Evolutionary conservation across 2,888 invertebrate species (phyloP), one percentile per base, ranked within the genome.

Genomic region (Trichogramma dendrolimi): DNA sequence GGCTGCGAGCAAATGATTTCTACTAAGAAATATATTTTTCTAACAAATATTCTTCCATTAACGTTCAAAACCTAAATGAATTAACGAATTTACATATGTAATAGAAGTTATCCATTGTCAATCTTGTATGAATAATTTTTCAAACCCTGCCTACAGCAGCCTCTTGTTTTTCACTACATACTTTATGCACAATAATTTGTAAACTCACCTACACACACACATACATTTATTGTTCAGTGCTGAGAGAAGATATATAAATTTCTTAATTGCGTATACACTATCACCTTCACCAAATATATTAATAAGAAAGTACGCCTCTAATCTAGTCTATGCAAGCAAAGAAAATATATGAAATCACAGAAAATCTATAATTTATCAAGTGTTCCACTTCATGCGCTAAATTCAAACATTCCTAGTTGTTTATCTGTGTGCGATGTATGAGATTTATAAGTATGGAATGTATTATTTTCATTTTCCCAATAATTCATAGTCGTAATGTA

Each of bases 391-490:
- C 58, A 60, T 60, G 58, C 41, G 50, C 60, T 63, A 64, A 67
- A 65, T 65, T 66, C 67, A 64, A 72, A 71, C 71, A 71, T 74
- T 73, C 71, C 73, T 72, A 70, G 71, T 69, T 70, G 70, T 72
- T 72, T 69, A 60, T 69, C 69, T 67, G 69, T 61, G 55, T 54
- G 63, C 49, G 44, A 61, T 60, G 40, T 58, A 60, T 46, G n/a
- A 55, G 14, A 51, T 4, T 6, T 14, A n/a, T 11, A 43, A 51
- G 47, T 46, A 56, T 43, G 38, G 54, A 64, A 49, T 58, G 10
- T 48, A 52, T 11, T 58, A 65, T 44, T 56, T 58, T 60, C 61
- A 61, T 53, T 66, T 63, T 27, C 3, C 27, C 27, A 27, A 27
- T 27, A 27, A 56, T 66, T 62, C 11, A 46, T 61, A 58, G 65